Evolutionary conservation across 2,113 vertebrate genomes (phyloP), one percentile per base, ranked within the genome.

Genomic region (Microcebus lehilahytsara): DNA sequence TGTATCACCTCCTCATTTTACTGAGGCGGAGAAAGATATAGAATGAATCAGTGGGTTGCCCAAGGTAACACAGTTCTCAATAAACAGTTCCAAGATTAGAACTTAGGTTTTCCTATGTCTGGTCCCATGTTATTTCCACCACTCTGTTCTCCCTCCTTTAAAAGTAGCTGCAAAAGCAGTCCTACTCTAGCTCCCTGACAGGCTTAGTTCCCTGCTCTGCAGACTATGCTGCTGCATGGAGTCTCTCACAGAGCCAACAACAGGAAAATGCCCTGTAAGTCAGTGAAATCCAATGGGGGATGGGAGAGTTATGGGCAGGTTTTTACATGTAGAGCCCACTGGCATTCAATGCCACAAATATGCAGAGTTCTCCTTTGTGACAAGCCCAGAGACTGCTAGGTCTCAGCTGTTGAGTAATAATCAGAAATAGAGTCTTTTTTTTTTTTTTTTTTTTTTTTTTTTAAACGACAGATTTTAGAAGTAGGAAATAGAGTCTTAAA

Each of bases 361-460:
- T 89, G 86, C 32, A 94, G 53, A 93, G 27, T 66, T 83, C 85
- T 93, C 53, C 46, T 93, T 86, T 93, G 49, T 83, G 78, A 84
- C 79, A 95, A 97, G 90, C 56, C 60, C 81, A 92, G 91, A 90
- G 78, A 86, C 60, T 81, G 56, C 69, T 64, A 89, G n/a, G 56
- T 92, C 83, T 91, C 97, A 96, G 96, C 97, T 97, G 94, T 91
- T 96, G 71, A 42, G 40, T 91, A 96, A 89, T 37, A 78, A 94
- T 91, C 83, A 96, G 83, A 97, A 97, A 96, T 85, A 97, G 66
- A 46, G 84, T 90, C 88, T n/a, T n/a, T n/a, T n/a, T n/a, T n/a
- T n/a, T n/a, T n/a, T n/a, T n/a, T n/a, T n/a, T n/a, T n/a, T n/a
- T n/a, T n/a, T n/a, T n/a, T n/a, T n/a, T n/a, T n/a, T n/a, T n/a